phyloP scores from a whole-genome alignment of 2,888 invertebrate genomes.

The Cheilosia variabilis region DNA sequence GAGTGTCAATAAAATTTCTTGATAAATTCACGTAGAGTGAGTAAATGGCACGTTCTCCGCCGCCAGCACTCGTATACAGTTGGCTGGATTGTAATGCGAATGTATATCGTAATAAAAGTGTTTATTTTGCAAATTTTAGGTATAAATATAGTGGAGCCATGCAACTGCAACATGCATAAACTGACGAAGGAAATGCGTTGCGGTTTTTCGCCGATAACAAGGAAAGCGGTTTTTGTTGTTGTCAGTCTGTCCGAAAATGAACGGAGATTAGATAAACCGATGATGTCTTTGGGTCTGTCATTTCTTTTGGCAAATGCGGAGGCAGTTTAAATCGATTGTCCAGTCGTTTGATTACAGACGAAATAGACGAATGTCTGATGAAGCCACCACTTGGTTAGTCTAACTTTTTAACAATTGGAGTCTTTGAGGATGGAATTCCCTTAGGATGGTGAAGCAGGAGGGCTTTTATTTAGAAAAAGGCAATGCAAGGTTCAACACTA shows the following conservation, averaged over 20 bases:
- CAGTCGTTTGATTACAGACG: background rate
- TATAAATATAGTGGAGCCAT: conserved; percentile 37
- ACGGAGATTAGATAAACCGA: conserved; percentile 14
- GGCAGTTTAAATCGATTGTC: background rate
- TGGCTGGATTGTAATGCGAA: conserved; percentile 22
- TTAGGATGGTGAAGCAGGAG: too few species aligned
- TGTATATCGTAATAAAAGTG: conserved; percentile 45
- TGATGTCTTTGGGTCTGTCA: background rate
- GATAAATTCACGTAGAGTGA: conserved; percentile 54
- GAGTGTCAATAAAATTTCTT: conserved; percentile 26
- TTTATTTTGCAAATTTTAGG: conserved; percentile 61
- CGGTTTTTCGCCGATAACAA: conserved; percentile 54
- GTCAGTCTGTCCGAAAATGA: background rate
- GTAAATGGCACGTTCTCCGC: conserved; percentile 53
- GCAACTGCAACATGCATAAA: conserved; percentile 28
- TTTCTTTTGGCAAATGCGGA: background rate
- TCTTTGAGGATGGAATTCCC: too few species aligned
- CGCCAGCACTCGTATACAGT: conserved; percentile 1
- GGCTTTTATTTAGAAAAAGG: too few species aligned
- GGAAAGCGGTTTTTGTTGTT: conserved; percentile 18
- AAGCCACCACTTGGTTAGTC: too few species aligned
- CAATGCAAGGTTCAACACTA: too few species aligned
- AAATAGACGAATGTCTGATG: too few species aligned
- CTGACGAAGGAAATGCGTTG: conserved; percentile 39
- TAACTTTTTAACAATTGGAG: too few species aligned